These are phyloP conservation scores for Paracentrotus lividus DNA, from an alignment of 53 echinoderm and acorn worm species.

Conservation along the genomic window DNA sequence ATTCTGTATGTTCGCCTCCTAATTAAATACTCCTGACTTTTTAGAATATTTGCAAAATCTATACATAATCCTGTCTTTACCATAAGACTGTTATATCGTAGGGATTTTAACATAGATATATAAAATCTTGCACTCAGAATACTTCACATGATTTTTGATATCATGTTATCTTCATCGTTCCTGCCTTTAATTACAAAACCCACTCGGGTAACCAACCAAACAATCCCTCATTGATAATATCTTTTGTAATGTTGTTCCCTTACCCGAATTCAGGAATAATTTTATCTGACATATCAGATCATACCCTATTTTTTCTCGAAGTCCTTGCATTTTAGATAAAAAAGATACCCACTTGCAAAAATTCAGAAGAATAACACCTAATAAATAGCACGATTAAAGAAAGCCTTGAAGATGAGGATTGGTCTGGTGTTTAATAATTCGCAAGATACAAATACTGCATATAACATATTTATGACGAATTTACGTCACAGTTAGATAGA, in stretches of 20 bases:
- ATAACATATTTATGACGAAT: no score
- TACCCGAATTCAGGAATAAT: no score
- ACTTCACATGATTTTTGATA: background rate
- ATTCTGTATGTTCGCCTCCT: no score
- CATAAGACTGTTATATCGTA: background rate
- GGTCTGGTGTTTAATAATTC: no score
- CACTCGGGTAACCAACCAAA: background rate
- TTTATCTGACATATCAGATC: background rate
- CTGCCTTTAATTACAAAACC: background rate
- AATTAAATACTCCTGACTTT: no score
- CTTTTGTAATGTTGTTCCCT: background rate
- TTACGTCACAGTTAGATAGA: no score
- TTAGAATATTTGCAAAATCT: no score
- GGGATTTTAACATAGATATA: constrained; percentile 29
- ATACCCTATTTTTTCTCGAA: background rate
- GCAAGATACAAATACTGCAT: no score
- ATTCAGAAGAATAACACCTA: no score
- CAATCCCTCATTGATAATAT: background rate
- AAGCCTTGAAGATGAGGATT: no score
- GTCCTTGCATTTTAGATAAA: background rate
- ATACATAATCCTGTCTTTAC: no score
- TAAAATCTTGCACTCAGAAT: background rate
- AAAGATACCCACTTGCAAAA: background rate
- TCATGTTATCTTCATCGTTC: background rate
- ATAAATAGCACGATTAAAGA: no score